Percentiles rank a stretch among this genome's conserved stretches.
These are phyloP conservation scores for Ochropleura leucogaster DNA, from an alignment of 2,888 invertebrate species.

Conservation along the genomic window DNA sequence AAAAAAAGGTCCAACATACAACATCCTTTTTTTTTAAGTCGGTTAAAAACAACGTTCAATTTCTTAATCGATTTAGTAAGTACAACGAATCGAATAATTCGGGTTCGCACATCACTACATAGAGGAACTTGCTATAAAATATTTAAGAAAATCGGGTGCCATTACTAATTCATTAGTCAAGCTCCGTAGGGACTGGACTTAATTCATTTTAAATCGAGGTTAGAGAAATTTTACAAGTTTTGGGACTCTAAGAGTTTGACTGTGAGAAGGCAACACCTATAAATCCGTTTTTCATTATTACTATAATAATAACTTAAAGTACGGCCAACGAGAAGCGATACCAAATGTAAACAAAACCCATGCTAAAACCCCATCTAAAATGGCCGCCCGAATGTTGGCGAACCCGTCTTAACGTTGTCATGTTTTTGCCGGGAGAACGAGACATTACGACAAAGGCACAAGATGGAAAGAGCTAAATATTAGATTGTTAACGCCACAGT, in stretches of 20 bases:
- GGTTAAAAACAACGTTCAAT: background rate
- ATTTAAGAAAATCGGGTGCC: conserved; percentile 66
- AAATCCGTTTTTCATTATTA: conserved; percentile 39
- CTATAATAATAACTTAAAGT: too few relatives aligned
- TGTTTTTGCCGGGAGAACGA: too few relatives aligned
- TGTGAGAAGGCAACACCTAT: conserved; percentile 27
- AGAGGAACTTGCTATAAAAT: conserved; percentile 55
- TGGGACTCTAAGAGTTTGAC: conserved; percentile 34
- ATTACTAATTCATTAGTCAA: conserved; percentile 71
- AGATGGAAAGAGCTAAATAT: too few relatives aligned
- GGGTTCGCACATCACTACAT: conserved; percentile 20
- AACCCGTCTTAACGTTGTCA: too few relatives aligned
- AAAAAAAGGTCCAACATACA: too few relatives aligned
- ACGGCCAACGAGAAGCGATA: too few relatives aligned
- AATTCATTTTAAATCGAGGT: conserved; percentile 68
- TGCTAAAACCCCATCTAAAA: too few relatives aligned
- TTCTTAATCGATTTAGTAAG: background rate
- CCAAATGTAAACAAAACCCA: too few relatives aligned
- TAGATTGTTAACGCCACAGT: too few relatives aligned
- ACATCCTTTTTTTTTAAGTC: too few relatives aligned
- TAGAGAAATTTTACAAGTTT: conserved; percentile 65
- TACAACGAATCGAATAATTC: conserved; percentile 12
- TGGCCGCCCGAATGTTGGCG: too few relatives aligned
- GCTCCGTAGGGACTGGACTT: conserved; percentile 57
- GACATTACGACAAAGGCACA: too few relatives aligned